These are phyloP conservation scores for Gymnopithys bicolor DNA, from an alignment of 2,797 vertebrate species.

Conservation along the genomic window DNA sequence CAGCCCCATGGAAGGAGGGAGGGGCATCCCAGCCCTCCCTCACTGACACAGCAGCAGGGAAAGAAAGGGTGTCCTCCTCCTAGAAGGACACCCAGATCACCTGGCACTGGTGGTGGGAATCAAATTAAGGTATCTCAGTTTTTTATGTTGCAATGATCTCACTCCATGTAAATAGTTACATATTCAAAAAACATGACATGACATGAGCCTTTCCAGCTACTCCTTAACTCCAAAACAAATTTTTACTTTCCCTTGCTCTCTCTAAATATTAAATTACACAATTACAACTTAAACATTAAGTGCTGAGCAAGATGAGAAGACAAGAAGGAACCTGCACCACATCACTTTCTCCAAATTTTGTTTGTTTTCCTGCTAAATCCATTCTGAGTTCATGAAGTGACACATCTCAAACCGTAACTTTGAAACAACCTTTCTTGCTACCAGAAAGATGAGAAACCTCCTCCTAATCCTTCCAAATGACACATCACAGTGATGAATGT, in stretches of 20 bases:
- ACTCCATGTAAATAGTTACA: neutral
- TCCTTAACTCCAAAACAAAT: neutral
- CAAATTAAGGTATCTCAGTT: neutral
- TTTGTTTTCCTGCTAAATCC: neutral
- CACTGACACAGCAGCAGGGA: neutral
- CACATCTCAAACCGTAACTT: neutral
- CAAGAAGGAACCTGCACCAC: neutral
- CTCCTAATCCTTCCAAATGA: neutral
- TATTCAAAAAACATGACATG: neutral
- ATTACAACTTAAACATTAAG: neutral
- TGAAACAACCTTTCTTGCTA: neutral
- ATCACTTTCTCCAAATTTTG: neutral
- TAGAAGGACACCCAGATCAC: neutral
- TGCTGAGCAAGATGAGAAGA: neutral
- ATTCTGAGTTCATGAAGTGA: neutral
- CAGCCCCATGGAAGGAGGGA: neutral
- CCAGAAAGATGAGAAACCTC: neutral
- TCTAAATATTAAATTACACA: neutral
- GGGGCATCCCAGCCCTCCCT: neutral
- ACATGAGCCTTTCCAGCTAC: neutral
- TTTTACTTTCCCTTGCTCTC: neutral
- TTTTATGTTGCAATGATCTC: neutral
- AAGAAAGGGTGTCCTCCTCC: neutral
- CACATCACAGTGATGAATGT: neutral
- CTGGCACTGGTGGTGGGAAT: neutral